Evolutionary conservation across 2,888 invertebrate genomes (phyloP), one percentile per base, ranked within the genome.

Genomic region (Sympetrum striolatum): DNA sequence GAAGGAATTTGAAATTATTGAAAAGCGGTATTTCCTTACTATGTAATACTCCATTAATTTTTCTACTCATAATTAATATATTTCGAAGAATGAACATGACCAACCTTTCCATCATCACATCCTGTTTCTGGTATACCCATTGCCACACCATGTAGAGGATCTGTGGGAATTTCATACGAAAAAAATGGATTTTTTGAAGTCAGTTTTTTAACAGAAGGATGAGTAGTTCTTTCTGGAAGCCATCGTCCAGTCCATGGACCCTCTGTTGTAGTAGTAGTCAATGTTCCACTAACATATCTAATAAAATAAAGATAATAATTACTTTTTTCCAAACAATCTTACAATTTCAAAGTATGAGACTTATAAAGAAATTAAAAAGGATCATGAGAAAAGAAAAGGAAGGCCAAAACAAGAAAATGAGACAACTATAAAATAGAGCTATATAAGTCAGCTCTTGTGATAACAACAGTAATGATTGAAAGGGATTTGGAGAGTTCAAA

Each of bases 61-160:
- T 44, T 8, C 44, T 44, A 3, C 0, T 44, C 10, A 44, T 44
- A 8, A 44, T 44, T 8, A 64, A 39, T 73, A 90, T 58, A 73
- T 79, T 14, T 64, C 48, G 18, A 39, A 81, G 37, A 80, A 31
- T 80, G n/a, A 64, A 90, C 39, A 90, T 91, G 48, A 91, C 91
- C 92, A 93, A 96, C 96, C 93, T 95, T 95, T 86, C 95, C 97
- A 94, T 97, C 95, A 93, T 97, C 97, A 93, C 97, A 97, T 0
- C 93, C 91, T 0, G 92, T 91, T 90, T 93, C 93, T 44, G 94
- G 92, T 60, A 94, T 93, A 3, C 96, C 96, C 96, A 96, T 96
- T 91, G 93, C 93, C 37, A 95, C 93, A 35, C 94, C 94, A 92
- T 95, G 94, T 90, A 93, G 91, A 73, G 91, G 90, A 91, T 93